Base-by-base conservation (phyloP, 2,113 vertebrate genomes). In the Actenoides hombroni region DNA sequence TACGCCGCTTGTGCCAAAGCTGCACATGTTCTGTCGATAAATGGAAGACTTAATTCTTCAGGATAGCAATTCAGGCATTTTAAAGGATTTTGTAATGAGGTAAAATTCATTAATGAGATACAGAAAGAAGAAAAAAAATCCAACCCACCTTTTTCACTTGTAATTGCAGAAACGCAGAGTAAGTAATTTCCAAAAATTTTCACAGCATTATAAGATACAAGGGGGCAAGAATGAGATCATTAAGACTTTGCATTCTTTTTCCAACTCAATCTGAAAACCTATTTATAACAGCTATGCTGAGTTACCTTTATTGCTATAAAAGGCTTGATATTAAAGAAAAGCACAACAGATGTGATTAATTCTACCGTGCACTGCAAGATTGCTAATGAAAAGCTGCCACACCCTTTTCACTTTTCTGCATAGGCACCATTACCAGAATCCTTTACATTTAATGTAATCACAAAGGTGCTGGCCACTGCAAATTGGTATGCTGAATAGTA, bases 1-100 rank as follows among this genome's bases (percentile, higher is more conserved):
- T 90, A 92, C 26, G 0, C 37, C 4, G 1, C 60, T 95, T 0
- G 0, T 67, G 93, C 90, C 85, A 90, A 48, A 86, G 79, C 51
- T 80, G 85, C 71, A 77, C 74, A 1, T 13, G 63, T 54, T 40
- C 90, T 70, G 63, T 94, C 44, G 5, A 95, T 90, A 84, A 96
- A 93, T 83, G 87, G 79, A 90, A 59, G 82, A 74, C 82, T 91
- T 91, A 88, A 88, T 91, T 94, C 90, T 93, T 74, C 82, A 70
- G 59, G 46, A 73, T 37, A 86, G 85, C 78, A 88, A 83, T 42
- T 78, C 88, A 92, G 65, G 82, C 90, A 79, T 83, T 95, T 93
- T 90, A 90, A 94, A 93, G 59, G 54, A 33, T 92, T 93, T 86
- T 63, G 68, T 91, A 90, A 95, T 74, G 64, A 94, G 59, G 46